Conservation (phyloP, 2,113 vertebrate genomes). For the Noturus placidus region DNA sequence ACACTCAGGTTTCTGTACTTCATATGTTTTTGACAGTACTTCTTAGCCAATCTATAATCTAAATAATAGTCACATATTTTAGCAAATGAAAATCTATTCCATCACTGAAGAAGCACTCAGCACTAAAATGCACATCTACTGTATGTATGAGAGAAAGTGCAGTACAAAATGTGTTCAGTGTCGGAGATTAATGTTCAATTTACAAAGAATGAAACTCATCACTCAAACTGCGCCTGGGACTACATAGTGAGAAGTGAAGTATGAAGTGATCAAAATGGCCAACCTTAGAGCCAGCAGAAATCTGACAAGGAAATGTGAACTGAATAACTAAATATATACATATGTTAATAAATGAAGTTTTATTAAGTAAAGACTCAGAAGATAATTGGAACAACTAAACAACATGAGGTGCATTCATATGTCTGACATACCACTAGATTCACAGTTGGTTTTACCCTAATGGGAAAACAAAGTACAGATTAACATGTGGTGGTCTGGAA, state of each 20-base stretch:
- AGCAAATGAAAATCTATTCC: not conserved
- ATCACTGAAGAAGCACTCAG: not conserved
- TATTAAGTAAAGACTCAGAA: not conserved
- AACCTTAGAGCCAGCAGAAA: not conserved
- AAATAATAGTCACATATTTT: conserved; percentile 2
- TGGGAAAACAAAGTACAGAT: not conserved
- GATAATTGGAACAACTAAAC: not conserved
- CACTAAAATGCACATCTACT: not conserved
- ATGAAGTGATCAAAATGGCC: not conserved
- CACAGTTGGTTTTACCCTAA: not conserved
- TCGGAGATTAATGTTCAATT: not conserved
- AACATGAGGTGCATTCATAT: not conserved
- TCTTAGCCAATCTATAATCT: not conserved
- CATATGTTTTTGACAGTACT: not conserved
- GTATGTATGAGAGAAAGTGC: not conserved
- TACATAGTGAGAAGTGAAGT: not conserved
- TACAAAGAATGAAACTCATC: not conserved
- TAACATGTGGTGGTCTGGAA: not conserved
- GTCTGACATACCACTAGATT: not conserved
- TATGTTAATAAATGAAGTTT: not conserved
- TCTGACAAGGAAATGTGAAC: not conserved
- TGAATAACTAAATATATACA: not conserved
- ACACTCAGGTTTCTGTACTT: not conserved
- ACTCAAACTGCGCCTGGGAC: not conserved
- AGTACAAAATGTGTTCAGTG: not conserved